phyloP scores from a whole-genome alignment of 2,797 vertebrate species.

The Neomorphus geoffroyi region DNA sequence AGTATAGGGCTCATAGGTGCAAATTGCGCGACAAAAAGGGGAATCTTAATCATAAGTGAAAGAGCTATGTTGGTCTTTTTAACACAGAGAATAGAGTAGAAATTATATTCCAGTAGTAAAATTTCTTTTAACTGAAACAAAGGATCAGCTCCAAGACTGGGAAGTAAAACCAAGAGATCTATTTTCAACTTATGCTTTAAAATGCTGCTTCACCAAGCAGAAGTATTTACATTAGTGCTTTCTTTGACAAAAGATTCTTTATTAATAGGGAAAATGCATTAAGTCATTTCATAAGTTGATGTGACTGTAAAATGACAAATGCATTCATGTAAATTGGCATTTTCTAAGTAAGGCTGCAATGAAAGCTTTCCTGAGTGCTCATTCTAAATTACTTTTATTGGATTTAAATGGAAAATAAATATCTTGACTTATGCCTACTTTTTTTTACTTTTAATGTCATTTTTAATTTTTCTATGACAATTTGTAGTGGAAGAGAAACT shows the following conservation, averaged over 20 bases:
- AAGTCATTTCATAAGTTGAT: neutral
- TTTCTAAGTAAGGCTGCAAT: neutral
- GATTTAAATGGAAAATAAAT: neutral
- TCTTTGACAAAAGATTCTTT: neutral
- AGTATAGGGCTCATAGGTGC: neutral
- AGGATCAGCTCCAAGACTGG: neutral
- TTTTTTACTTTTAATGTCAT: neutral
- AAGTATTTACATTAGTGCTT: neutral
- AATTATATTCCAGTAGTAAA: neutral
- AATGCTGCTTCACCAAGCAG: neutral
- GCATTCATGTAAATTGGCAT: neutral
- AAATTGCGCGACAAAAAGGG: neutral
- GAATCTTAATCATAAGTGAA: neutral
- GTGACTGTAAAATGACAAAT: neutral
- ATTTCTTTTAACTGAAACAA: neutral
- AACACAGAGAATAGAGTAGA: neutral
- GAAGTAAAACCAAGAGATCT: neutral
- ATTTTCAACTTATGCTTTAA: neutral
- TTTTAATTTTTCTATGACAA: neutral
- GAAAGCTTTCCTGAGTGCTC: neutral
- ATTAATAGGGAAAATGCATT: neutral
- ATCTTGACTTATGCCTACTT: neutral
- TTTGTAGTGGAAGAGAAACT: neutral
- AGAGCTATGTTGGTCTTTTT: neutral
- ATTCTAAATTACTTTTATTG: neutral